phyloP scores from a whole-genome alignment of 2,113 vertebrate species.

The Brachirus orientalis region DNA sequence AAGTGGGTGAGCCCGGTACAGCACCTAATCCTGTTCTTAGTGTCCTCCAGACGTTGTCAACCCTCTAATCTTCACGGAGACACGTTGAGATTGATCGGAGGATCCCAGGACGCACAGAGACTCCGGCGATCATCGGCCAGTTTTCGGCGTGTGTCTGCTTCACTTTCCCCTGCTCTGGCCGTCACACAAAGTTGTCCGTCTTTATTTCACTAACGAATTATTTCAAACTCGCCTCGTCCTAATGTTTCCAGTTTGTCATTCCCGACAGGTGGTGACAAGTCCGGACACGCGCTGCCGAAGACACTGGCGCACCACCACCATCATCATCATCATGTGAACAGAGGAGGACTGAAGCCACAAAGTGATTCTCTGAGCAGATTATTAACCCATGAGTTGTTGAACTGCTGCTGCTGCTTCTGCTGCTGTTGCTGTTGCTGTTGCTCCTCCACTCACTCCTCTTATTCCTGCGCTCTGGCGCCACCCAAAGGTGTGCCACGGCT shows the following conservation, averaged over 20 bases:
- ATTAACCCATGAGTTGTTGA: constrained; percentile 32
- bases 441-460: neutral
- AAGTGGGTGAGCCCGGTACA: constrained; percentile 59
- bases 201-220: constrained; percentile 30
- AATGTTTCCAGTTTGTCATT: neutral
- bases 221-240: constrained; percentile 4
- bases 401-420: no score
- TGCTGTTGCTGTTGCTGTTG: neutral
- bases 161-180: constrained; percentile 53
- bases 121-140: constrained; percentile 50
- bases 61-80: constrained; percentile 72
- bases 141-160: constrained; percentile 10
- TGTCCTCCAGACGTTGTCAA: constrained; percentile 74
- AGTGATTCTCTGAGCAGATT: constrained; percentile 51
- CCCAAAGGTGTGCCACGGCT: constrained; percentile 56
- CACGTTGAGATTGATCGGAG: constrained; percentile 37
- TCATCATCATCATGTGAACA: constrained; percentile 19
- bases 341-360: constrained; percentile 26
- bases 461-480: constrained; percentile 78
- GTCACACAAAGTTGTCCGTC: constrained; percentile 57
- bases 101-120: constrained; percentile 25
- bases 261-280: constrained; percentile 55
- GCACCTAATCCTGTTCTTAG: constrained; percentile 72
- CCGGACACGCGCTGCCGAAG: constrained; percentile 36
- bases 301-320: constrained; percentile 10